Evolutionary conservation across 2,797 vertebrate genomes (phyloP).

Genomic region (Percopsis omiscomaycus): DNA sequence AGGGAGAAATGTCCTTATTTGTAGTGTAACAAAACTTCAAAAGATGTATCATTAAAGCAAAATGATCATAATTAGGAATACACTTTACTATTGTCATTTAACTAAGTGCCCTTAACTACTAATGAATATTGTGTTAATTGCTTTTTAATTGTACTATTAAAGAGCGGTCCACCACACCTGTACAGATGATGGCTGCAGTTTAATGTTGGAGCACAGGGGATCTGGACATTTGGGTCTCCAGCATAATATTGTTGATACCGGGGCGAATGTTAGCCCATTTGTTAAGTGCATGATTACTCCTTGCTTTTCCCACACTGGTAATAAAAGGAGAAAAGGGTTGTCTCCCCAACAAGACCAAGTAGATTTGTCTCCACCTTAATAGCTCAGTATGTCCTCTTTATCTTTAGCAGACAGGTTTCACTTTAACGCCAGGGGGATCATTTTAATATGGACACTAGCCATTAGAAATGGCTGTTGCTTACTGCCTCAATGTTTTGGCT

Average conservation of each 20-base stretch:
- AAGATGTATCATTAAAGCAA: background rate
- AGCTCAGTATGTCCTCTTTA: no score
- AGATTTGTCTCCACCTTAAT: background rate
- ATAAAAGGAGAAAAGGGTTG: background rate
- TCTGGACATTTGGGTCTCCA: constrained; percentile 42
- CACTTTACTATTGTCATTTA: constrained; percentile 36
- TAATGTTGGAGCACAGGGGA: constrained; percentile 36
- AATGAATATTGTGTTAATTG: constrained; percentile 70
- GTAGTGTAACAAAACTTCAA: constrained; percentile 2
- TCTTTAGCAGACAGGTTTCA: background rate
- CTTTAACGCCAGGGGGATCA: no score
- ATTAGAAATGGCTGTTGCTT: no score
- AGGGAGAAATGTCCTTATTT: constrained; percentile 5
- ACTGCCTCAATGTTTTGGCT: no score
- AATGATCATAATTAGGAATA: constrained; percentile 16
- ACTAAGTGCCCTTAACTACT: constrained; percentile 58
- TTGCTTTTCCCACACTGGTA: constrained; percentile 9
- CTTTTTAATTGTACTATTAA: constrained; percentile 81
- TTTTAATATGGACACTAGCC: background rate
- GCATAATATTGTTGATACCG: constrained; percentile 62
- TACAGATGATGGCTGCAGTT: constrained; percentile 57
- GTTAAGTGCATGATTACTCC: constrained; percentile 1
- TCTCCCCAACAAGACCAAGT: background rate
- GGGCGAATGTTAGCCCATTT: constrained; percentile 10
- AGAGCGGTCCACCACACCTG: constrained; percentile 68